Percentiles rank a stretch among this genome's conserved stretches.
phyloP scores from a whole-genome alignment of 1,140 invertebrate genomes.

The Drosophila oshimai region DNA sequence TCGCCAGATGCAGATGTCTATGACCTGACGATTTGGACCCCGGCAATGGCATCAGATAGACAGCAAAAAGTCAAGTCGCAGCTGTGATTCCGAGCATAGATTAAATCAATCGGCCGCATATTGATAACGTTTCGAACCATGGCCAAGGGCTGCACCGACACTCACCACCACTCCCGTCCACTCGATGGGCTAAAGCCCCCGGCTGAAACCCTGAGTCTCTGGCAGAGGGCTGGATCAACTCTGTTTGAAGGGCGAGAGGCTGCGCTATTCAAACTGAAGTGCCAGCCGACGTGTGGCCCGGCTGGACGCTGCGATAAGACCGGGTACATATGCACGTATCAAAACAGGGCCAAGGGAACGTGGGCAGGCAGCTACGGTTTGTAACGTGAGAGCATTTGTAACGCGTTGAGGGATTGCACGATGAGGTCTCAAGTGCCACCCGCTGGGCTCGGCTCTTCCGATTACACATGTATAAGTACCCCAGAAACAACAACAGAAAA shows the following conservation, averaged over 20 bases:
- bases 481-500: constrained; percentile 41
- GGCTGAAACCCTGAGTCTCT: constrained; percentile 15
- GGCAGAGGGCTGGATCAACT: not conserved
- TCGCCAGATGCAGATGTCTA: too few relatives aligned
- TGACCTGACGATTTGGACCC: too few relatives aligned
- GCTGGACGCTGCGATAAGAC: constrained; percentile 4
- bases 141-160: constrained; percentile 50
- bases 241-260: constrained; percentile 52
- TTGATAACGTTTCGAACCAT: constrained; percentile 38
- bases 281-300: constrained; percentile 63
- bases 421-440: constrained; percentile 60
- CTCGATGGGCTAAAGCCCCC: constrained; percentile 30
- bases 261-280: constrained; percentile 50
- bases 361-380: constrained; percentile 39
- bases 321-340: not conserved
- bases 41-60: too few relatives aligned
- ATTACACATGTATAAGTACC: constrained; percentile 58
- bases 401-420: constrained; percentile 37
- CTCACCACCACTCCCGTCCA: constrained; percentile 36
- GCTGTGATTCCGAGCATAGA: constrained; percentile 57
- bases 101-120: constrained; percentile 32
- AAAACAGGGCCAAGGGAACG: not conserved
- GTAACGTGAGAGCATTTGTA: constrained; percentile 78
- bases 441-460: constrained; percentile 68
- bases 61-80: constrained; percentile 51